Percentiles rank a stretch among this genome's conserved stretches.
Evolutionary conservation across 1,140 invertebrate genomes (phyloP).

Genomic region (Pomacea maculata): DNA sequence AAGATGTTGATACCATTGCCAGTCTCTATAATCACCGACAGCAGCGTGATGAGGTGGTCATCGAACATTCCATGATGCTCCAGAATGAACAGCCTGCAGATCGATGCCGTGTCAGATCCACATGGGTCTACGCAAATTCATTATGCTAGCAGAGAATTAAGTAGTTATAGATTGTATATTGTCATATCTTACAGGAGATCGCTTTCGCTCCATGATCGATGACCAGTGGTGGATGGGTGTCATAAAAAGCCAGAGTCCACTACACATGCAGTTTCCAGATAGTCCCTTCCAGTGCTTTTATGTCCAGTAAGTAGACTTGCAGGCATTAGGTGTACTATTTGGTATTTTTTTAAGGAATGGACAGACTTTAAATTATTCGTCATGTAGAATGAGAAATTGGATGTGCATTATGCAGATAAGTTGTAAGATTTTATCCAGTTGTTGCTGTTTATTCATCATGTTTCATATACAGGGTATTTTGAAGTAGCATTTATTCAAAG

Average conservation of each 20-base stretch:
- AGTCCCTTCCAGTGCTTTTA: constrained; percentile 85
- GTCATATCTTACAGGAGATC: constrained; percentile 66
- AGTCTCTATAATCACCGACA: no score
- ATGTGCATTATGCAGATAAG: no score
- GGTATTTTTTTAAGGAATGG: no score
- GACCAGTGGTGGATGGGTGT: constrained; percentile 95
- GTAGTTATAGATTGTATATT: constrained; percentile 15
- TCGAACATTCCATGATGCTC: no score
- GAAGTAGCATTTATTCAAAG: not conserved
- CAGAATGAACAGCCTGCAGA: no score
- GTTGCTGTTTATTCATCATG: no score
- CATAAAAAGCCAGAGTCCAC: constrained; percentile 77
- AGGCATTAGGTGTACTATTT: no score
- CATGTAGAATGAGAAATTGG: no score
- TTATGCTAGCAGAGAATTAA: not conserved
- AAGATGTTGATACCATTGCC: no score
- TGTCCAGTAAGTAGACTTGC: constrained; percentile 68
- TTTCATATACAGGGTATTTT: not conserved
- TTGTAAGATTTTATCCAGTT: no score
- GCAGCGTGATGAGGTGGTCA: no score
- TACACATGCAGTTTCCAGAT: constrained; percentile 75
- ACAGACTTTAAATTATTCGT: no score
- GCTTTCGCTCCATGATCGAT: constrained; percentile 94
- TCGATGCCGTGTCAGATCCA: not conserved
- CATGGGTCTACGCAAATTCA: not conserved